Conservation (phyloP, 2,888 invertebrate species). For the Polydrusus cervinus region DNA sequence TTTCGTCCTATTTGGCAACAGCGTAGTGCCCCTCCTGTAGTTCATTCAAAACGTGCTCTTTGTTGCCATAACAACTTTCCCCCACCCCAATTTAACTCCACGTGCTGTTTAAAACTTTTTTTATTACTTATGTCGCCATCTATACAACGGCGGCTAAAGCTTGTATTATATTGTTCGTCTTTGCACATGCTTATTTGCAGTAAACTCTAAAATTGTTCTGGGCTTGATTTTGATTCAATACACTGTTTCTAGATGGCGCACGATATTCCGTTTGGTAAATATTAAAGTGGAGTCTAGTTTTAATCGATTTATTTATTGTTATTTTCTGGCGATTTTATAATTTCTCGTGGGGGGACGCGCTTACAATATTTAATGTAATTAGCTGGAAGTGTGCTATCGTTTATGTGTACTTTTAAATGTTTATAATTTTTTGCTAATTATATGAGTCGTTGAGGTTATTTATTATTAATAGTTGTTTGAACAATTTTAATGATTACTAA, state of each 20-base stretch:
- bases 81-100: slow-evolving; percentile 36
- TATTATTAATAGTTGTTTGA: neutral
- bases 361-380: neutral
- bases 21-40: neutral
- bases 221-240: neutral
- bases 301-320: slow-evolving; percentile 11
- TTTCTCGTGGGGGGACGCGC: neutral
- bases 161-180: neutral
- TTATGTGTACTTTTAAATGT: neutral
- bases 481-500: neutral
- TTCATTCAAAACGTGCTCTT: slow-evolving; percentile 1
- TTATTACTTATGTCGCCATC: slow-evolving; percentile 15
- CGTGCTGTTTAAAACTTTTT: neutral
- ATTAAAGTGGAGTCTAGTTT: neutral
- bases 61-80: slow-evolving; percentile 21
- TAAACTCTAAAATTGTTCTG: neutral
- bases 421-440: neutral
- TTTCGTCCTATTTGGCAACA: slow-evolving; percentile 12
- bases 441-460: neutral
- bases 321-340: neutral
- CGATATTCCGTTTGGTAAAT: neutral
- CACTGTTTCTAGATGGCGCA: neutral
- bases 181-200: neutral
- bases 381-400: neutral
- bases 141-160: neutral